Conservation (phyloP, 2,797 vertebrate genomes). For the Lagocephalus sceleratus region DNA sequence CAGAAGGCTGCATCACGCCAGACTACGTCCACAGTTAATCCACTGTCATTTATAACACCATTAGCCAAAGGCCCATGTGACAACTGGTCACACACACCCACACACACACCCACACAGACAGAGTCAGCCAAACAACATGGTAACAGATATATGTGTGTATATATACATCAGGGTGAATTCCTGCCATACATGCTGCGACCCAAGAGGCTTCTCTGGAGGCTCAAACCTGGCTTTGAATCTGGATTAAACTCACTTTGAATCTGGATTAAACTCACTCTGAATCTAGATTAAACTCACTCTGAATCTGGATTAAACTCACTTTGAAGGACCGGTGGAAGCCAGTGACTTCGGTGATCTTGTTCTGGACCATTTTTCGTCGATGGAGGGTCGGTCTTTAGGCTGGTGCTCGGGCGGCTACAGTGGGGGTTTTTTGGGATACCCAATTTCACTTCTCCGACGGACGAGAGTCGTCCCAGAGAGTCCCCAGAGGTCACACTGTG, state of each 20-base stretch:
- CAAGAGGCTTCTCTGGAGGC: slow-evolving; percentile 7
- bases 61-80: too few relatives aligned
- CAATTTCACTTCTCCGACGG: slow-evolving; percentile 68
- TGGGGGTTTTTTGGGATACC: slow-evolving; percentile 36
- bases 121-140: slow-evolving; percentile 14
- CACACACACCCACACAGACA: too few relatives aligned
- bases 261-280: slow-evolving; percentile 65
- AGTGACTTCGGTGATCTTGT: slow-evolving; percentile 87
- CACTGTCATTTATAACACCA: too few relatives aligned
- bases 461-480: slow-evolving; percentile 55
- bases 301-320: slow-evolving; percentile 81
- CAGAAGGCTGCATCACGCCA: neutral
- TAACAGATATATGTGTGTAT: slow-evolving; percentile 45
- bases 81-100: slow-evolving; percentile 6
- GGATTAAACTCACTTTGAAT: too few relatives aligned
- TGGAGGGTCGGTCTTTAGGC: slow-evolving; percentile 37
- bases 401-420: slow-evolving; percentile 64
- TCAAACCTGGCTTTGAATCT: too few relatives aligned
- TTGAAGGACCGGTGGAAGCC: slow-evolving; percentile 94
- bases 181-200: slow-evolving; percentile 15
- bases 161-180: slow-evolving; percentile 42
- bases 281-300: slow-evolving; percentile 81
- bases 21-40: neutral
- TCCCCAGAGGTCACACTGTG: slow-evolving; percentile 65
- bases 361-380: slow-evolving; percentile 88